phyloP scores from a whole-genome alignment of 2,113 vertebrate genomes.

The Sander lucioperca region DNA sequence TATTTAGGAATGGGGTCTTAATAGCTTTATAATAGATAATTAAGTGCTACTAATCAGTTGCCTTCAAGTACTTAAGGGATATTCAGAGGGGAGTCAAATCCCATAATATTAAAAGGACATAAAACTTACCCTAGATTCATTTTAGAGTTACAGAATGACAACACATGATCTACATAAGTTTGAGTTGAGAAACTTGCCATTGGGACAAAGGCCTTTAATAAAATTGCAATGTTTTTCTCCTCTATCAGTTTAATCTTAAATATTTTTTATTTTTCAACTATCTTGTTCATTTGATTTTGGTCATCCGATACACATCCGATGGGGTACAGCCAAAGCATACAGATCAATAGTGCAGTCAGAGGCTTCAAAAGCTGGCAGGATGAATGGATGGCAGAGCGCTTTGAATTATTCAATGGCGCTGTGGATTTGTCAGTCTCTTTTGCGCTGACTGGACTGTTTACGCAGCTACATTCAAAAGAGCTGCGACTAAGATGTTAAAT shows the following conservation, averaged over 20 bases:
- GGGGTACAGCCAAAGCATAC: slow-evolving; percentile 66
- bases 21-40: slow-evolving; percentile 73
- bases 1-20: slow-evolving; percentile 52
- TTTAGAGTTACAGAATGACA: slow-evolving; percentile 41
- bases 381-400: slow-evolving; percentile 73
- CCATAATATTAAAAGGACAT: slow-evolving; percentile 53
- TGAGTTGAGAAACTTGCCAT: slow-evolving; percentile 15
- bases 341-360: slow-evolving; percentile 80
- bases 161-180: slow-evolving; percentile 30
- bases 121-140: slow-evolving; percentile 58
- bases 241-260: slow-evolving; percentile 19
- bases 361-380: slow-evolving; percentile 77
- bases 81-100: slow-evolving; percentile 60
- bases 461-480: slow-evolving; percentile 44
- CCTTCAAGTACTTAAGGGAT: slow-evolving; percentile 61
- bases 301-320: slow-evolving; percentile 64
- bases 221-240: neutral
- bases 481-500: slow-evolving; percentile 48
- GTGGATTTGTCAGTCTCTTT: slow-evolving; percentile 66
- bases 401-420: slow-evolving; percentile 77
- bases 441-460: slow-evolving; percentile 68
- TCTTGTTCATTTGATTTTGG: slow-evolving; percentile 62
- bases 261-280: slow-evolving; percentile 22
- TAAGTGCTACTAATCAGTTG: slow-evolving; percentile 64
- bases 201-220: neutral